Evolutionary conservation across 2,888 invertebrate species (phyloP), one percentile per base, ranked within the genome.

Genomic region (Trissolcus brochymenae): DNA sequence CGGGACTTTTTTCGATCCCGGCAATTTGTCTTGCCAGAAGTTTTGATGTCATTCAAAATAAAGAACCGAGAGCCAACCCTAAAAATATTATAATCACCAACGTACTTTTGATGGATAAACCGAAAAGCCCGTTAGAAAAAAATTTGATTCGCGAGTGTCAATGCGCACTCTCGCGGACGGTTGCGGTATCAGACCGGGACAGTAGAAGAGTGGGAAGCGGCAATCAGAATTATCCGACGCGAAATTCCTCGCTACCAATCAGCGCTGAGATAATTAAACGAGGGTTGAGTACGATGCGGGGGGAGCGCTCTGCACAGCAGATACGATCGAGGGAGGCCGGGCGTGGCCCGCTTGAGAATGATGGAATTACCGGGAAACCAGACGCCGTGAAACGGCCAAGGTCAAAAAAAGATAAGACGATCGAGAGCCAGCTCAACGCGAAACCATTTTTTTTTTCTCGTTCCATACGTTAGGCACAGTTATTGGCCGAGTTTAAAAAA

Each of bases 211-310:
- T 43, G 80, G 78, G 80, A 81, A 83, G 84, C 83, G 87, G 85
- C 85, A 84, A 87, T 87, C 83, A 84, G 87, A 88, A 87, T 88
- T 87, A 88, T 85, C 84, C 86, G 85, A 86, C 83, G 85, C 84
- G 84, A 87, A 88, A 87, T 88, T 88, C 86, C 85, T 86, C 80
- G 84, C 87, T 87, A 87, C 87, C 87, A 88, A 87, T 87, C 87
- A 88, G 86, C 85, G 85, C 82, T 70, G 83, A 85, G 87, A 88
- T 88, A 88, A 88, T 87, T 87, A 88, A 87, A 87, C 87, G 87
- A 85, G 85, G 85, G 86, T 85, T 83, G 85, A 85, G 82, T 84
- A 84, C 79, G 80, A 81, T 73, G 81, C 49, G 76, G 79, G 70
- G 81, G 77, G 80, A 79, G 74, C 61, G 68, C 62, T 67, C 55